Conservation (phyloP, 2,113 vertebrate species). For the Carlito syrichta region DNA sequence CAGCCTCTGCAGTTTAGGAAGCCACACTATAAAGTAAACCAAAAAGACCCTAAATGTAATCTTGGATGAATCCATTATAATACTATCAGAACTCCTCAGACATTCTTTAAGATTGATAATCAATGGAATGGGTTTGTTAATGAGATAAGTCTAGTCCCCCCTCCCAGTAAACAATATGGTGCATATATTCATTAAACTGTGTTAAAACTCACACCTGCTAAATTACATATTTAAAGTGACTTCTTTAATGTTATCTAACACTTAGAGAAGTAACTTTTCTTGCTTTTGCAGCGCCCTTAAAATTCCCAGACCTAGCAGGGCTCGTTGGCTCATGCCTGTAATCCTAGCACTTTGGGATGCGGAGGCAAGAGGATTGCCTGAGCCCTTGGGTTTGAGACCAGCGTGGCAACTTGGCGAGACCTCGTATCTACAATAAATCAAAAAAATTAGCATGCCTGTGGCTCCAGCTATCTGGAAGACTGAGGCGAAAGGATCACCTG, state of each 20-base stretch:
- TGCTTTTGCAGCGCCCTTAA: neutral
- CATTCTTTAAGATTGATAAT: neutral
- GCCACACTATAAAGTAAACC: neutral
- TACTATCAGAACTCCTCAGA: neutral
- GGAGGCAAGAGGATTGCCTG: no score
- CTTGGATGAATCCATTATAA: neutral
- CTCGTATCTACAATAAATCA: no score
- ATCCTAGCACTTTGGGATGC: no score
- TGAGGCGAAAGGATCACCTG: no score
- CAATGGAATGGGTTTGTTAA: neutral
- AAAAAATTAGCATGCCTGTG: no score
- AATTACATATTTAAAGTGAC: conserved; percentile 2
- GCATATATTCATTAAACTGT: neutral
- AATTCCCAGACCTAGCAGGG: neutral
- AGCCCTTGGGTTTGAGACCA: no score
- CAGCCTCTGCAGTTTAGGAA: neutral
- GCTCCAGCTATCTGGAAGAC: no score
- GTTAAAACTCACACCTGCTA: neutral
- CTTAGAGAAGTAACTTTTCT: neutral
- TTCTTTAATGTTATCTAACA: neutral
- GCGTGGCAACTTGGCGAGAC: no score
- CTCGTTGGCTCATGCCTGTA: no score
- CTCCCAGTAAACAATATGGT: neutral
- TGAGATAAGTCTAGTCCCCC: neutral
- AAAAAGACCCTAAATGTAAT: neutral